phyloP scores from a whole-genome alignment of 1,140 invertebrate species.

The Temnothorax longispinosus region DNA sequence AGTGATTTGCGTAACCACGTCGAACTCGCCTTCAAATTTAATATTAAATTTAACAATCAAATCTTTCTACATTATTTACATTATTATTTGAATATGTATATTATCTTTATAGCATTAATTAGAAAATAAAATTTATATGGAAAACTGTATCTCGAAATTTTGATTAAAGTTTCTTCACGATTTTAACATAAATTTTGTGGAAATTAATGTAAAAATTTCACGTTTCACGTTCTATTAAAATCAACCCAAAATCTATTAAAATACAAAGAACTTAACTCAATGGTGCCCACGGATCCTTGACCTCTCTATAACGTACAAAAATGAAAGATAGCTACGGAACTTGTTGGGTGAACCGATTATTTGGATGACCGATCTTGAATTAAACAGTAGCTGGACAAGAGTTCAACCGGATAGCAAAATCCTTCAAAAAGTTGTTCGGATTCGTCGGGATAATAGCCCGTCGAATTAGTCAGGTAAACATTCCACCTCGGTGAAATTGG shows the following conservation, averaged over 20 bases:
- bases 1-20: constrained; percentile 5
- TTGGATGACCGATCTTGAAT: background rate
- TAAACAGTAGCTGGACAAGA: constrained; percentile 17
- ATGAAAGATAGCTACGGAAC: background rate
- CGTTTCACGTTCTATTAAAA: background rate
- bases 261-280: background rate
- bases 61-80: background rate
- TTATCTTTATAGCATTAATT: background rate
- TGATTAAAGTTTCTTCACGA: background rate
- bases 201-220: background rate
- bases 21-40: background rate
- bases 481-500: constrained; percentile 69
- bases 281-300: background rate
- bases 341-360: background rate
- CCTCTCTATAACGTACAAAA: background rate
- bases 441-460: constrained; percentile 58
- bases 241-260: background rate
- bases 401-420: background rate
- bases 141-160: background rate
- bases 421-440: constrained; percentile 39
- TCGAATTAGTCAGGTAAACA: constrained; percentile 84
- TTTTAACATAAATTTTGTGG: background rate
- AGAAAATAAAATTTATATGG: background rate
- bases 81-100: background rate
- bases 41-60: background rate